Conservation (phyloP, 2,888 invertebrate genomes). For the Timandra comae region DNA sequence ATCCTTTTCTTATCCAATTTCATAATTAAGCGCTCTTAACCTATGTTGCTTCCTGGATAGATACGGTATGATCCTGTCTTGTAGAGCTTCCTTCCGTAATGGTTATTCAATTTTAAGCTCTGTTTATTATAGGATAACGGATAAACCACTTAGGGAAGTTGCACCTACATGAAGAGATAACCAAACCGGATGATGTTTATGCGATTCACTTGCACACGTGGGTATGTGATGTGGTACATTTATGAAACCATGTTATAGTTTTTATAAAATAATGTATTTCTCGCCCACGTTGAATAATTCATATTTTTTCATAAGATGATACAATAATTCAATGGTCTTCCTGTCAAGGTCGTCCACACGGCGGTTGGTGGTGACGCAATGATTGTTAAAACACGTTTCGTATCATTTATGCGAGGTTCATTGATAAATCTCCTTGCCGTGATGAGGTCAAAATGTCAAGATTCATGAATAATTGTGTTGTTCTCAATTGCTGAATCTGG, state of each 20-base stretch:
- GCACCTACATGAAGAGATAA: conserved; percentile 31
- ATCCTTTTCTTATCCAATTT: conserved; percentile 53
- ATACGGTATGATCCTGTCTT: conserved; percentile 52
- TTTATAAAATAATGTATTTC: conserved; percentile 22
- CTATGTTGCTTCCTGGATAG: conserved; percentile 60
- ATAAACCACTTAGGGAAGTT: conserved; percentile 61
- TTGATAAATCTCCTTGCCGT: conserved; percentile 44
- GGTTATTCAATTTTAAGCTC: conserved; percentile 29
- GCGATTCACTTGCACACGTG: conserved; percentile 22
- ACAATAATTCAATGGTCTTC: conserved; percentile 22
- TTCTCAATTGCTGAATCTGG: too few species aligned
- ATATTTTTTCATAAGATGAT: conserved; percentile 18
- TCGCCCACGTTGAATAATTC: conserved; percentile 21
- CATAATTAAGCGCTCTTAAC: conserved; percentile 43
- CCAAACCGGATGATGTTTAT: conserved; percentile 20
- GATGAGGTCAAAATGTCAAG: conserved; percentile 30
- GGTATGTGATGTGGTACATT: conserved; percentile 19
- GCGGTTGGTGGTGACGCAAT: conserved; percentile 55
- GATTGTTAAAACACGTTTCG: conserved; percentile 51
- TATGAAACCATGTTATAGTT: conserved; percentile 22
- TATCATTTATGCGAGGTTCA: conserved; percentile 43
- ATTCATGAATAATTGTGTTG: conserved; percentile 11
- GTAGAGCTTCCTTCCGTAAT: conserved; percentile 68
- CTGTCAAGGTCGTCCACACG: conserved; percentile 52
- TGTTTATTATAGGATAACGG: conserved; percentile 42